A percentile compares a stretch with the other conserved stretches of the same genome.
Evolutionary conservation across 2,888 invertebrate species (phyloP).

Genomic region (Drosophila leonis): DNA sequence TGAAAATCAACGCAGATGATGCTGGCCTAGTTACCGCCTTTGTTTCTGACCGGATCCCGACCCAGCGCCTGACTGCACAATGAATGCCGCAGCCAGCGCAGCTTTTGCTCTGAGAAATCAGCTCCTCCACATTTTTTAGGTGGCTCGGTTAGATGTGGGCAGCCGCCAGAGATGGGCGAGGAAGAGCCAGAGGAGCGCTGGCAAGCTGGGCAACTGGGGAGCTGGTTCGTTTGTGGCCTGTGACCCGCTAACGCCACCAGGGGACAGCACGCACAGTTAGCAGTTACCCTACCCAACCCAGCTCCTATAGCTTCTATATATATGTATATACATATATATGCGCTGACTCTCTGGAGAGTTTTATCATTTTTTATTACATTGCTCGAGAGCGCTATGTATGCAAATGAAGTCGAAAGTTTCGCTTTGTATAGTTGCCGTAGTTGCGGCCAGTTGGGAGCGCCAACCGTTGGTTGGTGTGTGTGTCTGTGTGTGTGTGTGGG

Average conservation of each 20-base stretch:
- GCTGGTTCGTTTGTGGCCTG: slow-evolving; percentile 69
- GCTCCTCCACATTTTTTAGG: slow-evolving; percentile 77
- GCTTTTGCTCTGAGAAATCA: slow-evolving; percentile 74
- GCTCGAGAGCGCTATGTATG: slow-evolving; percentile 83
- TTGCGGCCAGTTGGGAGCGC: slow-evolving; percentile 52
- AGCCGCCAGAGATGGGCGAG: not conserved
- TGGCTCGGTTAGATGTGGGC: slow-evolving; percentile 38
- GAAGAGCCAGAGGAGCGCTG: not conserved
- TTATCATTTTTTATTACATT: slow-evolving; percentile 83
- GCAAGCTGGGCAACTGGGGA: slow-evolving; percentile 43
- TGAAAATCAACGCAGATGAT: slow-evolving; percentile 68
- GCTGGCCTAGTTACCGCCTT: slow-evolving; percentile 75
- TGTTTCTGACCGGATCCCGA: slow-evolving; percentile 67
- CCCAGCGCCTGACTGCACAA: slow-evolving; percentile 55
- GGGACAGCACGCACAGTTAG: slow-evolving; percentile 75
- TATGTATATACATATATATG: slow-evolving; percentile 7
- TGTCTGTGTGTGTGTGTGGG: not conserved
- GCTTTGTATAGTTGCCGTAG: slow-evolving; percentile 74
- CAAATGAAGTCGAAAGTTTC: slow-evolving; percentile 82
- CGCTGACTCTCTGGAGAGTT: slow-evolving; percentile 72
- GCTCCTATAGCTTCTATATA: not conserved
- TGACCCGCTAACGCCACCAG: slow-evolving; percentile 60
- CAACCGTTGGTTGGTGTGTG: not conserved
- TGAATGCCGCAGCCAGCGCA: slow-evolving; percentile 58
- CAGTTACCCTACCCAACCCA: slow-evolving; percentile 20